Evolutionary conservation across 2,888 invertebrate genomes (phyloP), one percentile per base, ranked within the genome.

Genomic region (Blastobasis adustella): DNA sequence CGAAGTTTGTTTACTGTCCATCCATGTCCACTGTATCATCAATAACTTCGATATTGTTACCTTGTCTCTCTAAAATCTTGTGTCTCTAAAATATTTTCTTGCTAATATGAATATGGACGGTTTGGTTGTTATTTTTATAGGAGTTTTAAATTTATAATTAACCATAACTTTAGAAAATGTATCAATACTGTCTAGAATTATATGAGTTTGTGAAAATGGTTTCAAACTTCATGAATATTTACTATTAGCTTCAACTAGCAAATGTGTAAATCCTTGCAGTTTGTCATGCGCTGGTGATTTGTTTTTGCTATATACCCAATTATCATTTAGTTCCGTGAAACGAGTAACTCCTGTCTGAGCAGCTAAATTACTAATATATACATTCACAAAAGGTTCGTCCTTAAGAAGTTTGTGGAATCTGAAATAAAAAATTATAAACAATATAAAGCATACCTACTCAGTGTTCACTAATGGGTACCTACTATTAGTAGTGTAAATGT

Each of bases 271-370:
- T 52, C 89, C 82, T 59, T 91, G 90, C 66, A 95, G 89, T 69
- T 94, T 92, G 43, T 90, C 93, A 36, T 91, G 88, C 49, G 84
- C 82, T 49, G 96, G 72, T 55, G 93, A 90, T 84, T 97, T 97
- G 55, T 92, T 92, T 79, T 97, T 97, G 66, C 93, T 93, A 68
- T 96, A n/a, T n/a, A n/a, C 92, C 98, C 98, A 98, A 62, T 92
- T 81, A 48, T 90, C 76, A 67, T 95, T 91, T 38, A 95, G 90
- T 86, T 99, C 94, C 5, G 95, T 93, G 76, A 98, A 99, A 62
- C 97, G 90, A 0, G 97, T 95, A 0, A 98, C 95, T n/a, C 99
- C 99, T 37, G 97, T 98, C 84, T 99, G 98, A 4, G 98, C 98
- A 9, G 96, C 94, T 62, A 95, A 90, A 71, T 96, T 96, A 71